A percentile compares a stretch with the other conserved stretches of the same genome.
Conservation (phyloP, 2,888 invertebrate species). For the Chymomyza procnemis region DNA sequence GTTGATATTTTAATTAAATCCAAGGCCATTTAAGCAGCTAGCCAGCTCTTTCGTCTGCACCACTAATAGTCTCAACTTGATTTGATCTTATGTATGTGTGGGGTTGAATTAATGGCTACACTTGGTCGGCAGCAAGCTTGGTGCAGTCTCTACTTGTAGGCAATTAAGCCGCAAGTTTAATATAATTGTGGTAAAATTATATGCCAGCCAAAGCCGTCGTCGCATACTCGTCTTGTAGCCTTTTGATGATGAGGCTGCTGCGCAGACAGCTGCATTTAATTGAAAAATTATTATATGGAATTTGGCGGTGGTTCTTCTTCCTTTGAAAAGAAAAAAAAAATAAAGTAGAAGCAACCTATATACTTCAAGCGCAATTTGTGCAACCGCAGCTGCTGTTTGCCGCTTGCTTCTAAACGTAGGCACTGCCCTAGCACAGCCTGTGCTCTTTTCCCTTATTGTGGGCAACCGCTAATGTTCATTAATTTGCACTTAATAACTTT, state of each 20-base stretch:
- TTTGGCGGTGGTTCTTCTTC: conserved; percentile 48
- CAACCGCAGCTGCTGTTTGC: conserved; percentile 24
- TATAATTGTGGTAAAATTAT: conserved; percentile 68
- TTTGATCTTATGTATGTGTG: not conserved
- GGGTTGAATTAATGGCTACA: not conserved
- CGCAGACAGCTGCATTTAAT: conserved; percentile 67
- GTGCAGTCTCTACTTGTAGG: not conserved
- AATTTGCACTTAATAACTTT: conserved; percentile 72
- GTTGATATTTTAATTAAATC: conserved; percentile 75
- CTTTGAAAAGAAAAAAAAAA: conserved; percentile 3
- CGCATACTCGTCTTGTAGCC: not conserved
- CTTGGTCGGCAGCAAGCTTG: not conserved
- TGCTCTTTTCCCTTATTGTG: not conserved
- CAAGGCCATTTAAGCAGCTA: conserved; percentile 45
- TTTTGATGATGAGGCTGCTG: conserved; percentile 26
- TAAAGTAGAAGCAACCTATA: not conserved
- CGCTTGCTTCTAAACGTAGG: conserved; percentile 35
- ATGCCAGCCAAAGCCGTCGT: conserved; percentile 10
- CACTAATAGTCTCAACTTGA: not conserved
- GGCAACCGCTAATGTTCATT: conserved; percentile 67
- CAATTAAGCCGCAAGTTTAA: conserved; percentile 37
- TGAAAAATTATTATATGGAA: conserved; percentile 69
- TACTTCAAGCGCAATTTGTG: conserved; percentile 27
- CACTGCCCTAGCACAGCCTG: conserved; percentile 21
- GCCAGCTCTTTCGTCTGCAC: conserved; percentile 3